Base-by-base conservation (phyloP, 2,888 invertebrate species). In the Pegoplata infirma region DNA sequence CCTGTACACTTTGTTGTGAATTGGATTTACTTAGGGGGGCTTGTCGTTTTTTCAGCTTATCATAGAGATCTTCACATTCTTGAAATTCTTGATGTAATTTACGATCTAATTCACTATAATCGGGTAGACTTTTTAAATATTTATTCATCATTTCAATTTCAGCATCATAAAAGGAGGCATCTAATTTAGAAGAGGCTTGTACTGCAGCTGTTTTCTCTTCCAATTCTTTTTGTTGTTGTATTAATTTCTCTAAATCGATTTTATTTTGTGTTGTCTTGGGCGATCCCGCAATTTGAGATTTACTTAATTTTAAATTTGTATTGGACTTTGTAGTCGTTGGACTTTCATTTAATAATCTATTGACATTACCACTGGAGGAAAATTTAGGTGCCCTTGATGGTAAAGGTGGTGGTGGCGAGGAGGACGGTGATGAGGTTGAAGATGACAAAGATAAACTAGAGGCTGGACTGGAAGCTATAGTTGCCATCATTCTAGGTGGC, bases 121-220 rank as follows among this genome's bases (percentile, higher is more conserved):
- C 90, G 58, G 90, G 90, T 69, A 90, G 73, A 82, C 89, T 90
- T 82, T 88, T 88, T n/a, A 90, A 84, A 84, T 90, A 90, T 81
- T 89, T 89, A 80, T 89, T 89, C 90, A 90, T 90, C 85, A 89
- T 90, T 82, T 90, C 90, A 46, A 90, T 90, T 76, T 90, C 90
- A 3, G 88, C 89, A 82, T 88, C 88, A 73, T 90, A 90, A 76
- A 89, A 87, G 75, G 90, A 85, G 5, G 88, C 88, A 80, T 88
- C 87, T 61, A 86, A 16, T 49, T 86, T 88, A 7, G 86, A 84
- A 32, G 82, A 84, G 7, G 81, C 84, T 1, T 82, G 84, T 1
- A 86, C 86, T 3, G 87, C 85, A 0, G 85, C 85, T 0, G 87
- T 83, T 46, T 86, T 87, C 68, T 86, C 84, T 28, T 88, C 85